phyloP scores from a whole-genome alignment of 2,888 invertebrate genomes.

The Pyrrhia umbra region DNA sequence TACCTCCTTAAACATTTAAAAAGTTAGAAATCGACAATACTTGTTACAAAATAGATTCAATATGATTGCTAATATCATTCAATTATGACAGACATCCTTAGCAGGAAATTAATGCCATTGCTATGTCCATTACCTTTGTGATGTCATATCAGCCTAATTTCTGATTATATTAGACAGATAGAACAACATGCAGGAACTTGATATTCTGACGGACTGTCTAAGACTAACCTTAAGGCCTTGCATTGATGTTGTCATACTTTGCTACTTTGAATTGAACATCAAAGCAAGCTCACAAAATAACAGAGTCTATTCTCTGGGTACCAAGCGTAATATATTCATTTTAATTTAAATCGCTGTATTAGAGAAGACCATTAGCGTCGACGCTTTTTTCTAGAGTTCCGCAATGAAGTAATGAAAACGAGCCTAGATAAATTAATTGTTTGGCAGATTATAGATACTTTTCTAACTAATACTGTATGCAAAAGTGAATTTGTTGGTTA shows the following conservation, averaged over 20 bases:
- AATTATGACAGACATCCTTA: not conserved
- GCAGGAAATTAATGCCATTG: not conserved
- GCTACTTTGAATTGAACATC: conserved; percentile 32
- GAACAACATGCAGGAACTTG: not conserved
- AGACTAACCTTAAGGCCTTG: not conserved
- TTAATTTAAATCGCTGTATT: conserved; percentile 61
- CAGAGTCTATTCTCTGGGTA: conserved; percentile 31
- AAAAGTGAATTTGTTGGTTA: too few species aligned
- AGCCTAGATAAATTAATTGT: not conserved
- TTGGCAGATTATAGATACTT: too few species aligned
- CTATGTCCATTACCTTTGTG: not conserved
- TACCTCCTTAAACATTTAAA: too few species aligned
- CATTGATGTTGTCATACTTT: conserved; percentile 16
- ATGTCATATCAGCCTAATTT: not conserved
- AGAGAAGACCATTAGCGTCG: conserved; percentile 45
- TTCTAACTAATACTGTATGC: too few species aligned
- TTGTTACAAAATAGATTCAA: too few species aligned
- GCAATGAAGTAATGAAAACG: conserved; percentile 5
- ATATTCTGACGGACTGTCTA: not conserved
- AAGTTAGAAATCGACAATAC: too few species aligned
- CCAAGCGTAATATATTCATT: conserved; percentile 57
- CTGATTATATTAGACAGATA: not conserved
- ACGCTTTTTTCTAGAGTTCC: conserved; percentile 47
- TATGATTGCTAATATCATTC: not conserved
- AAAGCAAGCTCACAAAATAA: conserved; percentile 47